Conservation (phyloP, 2,888 invertebrate genomes). For the Eupsilia transversa region DNA sequence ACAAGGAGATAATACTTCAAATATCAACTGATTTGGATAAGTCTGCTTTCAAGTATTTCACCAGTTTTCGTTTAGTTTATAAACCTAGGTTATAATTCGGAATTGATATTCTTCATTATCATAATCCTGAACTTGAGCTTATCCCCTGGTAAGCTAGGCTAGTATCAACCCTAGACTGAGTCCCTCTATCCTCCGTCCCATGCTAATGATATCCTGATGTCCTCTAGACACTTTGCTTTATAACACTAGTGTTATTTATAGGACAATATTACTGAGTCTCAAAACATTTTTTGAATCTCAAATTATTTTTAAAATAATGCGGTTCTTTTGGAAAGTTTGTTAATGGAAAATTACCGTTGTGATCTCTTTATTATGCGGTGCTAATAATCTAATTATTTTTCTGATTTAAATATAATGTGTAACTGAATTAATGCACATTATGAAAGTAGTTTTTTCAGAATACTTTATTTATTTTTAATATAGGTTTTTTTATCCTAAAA, state of each 20-base stretch:
- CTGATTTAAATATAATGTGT: no score
- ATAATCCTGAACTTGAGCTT: neutral
- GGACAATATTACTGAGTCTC: neutral
- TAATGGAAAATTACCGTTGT: neutral
- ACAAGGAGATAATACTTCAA: no score
- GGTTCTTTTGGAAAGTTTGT: neutral
- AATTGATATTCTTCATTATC: constrained; percentile 16
- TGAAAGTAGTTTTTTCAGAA: no score
- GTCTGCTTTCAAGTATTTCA: neutral
- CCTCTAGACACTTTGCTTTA: neutral
- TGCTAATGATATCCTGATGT: neutral
- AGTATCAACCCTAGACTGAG: neutral
- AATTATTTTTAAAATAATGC: neutral
- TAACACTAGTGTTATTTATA: neutral
- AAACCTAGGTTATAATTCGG: neutral
- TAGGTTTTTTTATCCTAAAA: no score
- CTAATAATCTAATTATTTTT: no score
- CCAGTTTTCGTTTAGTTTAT: neutral
- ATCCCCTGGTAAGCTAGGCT: neutral
- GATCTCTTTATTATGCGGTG: neutral
- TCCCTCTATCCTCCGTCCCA: neutral
- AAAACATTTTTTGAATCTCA: neutral
- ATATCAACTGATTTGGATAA: no score
- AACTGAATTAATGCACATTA: no score
- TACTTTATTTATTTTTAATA: no score